A percentile compares a stretch with the other conserved stretches of the same genome.
Evolutionary conservation across 1,140 invertebrate species (phyloP).

Genomic region (Scaptomyza graminum): DNA sequence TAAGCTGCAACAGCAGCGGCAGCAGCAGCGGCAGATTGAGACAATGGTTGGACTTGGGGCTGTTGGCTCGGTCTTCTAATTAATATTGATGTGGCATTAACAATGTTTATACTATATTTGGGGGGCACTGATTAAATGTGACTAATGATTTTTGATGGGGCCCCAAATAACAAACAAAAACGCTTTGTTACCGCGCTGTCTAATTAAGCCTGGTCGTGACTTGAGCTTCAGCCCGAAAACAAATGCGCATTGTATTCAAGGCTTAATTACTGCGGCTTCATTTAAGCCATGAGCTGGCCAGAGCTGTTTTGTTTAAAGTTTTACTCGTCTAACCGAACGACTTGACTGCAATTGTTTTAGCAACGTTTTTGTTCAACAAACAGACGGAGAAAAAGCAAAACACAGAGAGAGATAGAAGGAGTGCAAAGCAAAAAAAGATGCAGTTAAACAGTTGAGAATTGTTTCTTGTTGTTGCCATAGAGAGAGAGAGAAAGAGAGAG

Average conservation of each 20-base stretch:
- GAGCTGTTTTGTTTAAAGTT: slow-evolving; percentile 59
- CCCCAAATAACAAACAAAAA: slow-evolving; percentile 38
- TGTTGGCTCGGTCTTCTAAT: slow-evolving; percentile 45
- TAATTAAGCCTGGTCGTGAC: slow-evolving; percentile 60
- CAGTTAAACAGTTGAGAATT: slow-evolving; percentile 15
- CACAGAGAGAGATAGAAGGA: not conserved
- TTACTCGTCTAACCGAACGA: slow-evolving; percentile 16
- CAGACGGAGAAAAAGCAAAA: not conserved
- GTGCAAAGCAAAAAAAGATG: not conserved
- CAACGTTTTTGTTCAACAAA: slow-evolving; percentile 31
- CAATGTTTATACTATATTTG: slow-evolving; percentile 64
- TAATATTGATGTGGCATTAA: slow-evolving; percentile 80
- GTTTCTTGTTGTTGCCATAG: slow-evolving; percentile 29
- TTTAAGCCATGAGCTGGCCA: slow-evolving; percentile 16
- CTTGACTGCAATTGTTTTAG: slow-evolving; percentile 63
- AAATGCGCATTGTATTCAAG: slow-evolving; percentile 67
- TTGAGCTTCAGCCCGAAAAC: slow-evolving; percentile 37
- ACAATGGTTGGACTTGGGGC: not conserved
- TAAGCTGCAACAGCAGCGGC: slow-evolving; percentile 5
- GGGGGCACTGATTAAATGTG: slow-evolving; percentile 68
- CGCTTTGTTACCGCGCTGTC: slow-evolving; percentile 52
- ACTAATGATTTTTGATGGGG: slow-evolving; percentile 65
- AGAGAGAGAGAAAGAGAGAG: not conserved
- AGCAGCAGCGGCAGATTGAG: too few species aligned
- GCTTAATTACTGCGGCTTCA: slow-evolving; percentile 61